These are phyloP conservation scores for Falco concolor DNA, from an alignment of 2,797 vertebrate species.

Conservation along the genomic window DNA sequence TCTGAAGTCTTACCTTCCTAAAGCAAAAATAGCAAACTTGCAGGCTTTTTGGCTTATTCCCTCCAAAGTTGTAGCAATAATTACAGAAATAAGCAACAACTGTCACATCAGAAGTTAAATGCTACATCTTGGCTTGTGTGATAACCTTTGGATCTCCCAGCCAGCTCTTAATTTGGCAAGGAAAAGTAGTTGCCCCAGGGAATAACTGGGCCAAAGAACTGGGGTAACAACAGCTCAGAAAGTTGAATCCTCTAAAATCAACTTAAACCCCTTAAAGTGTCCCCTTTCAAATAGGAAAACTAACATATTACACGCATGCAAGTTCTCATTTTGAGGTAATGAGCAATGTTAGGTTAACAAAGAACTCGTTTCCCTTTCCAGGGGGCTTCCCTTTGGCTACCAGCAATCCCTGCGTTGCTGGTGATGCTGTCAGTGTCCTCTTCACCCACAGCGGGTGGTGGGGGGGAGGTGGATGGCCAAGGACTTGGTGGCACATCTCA, in stretches of 20 bases:
- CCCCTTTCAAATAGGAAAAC: neutral
- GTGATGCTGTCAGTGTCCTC: no score
- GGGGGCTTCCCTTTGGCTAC: neutral
- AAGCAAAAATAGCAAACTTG: neutral
- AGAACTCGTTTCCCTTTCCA: neutral
- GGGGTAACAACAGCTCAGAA: neutral
- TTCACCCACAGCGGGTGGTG: neutral
- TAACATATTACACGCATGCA: neutral
- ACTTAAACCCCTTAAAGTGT: neutral
- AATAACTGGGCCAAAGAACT: neutral
- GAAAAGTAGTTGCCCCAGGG: neutral
- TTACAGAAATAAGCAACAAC: neutral
- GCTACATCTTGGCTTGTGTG: neutral
- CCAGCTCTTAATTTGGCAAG: neutral
- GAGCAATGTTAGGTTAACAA: neutral
- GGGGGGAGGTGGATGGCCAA: neutral
- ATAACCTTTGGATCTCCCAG: neutral
- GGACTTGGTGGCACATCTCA: neutral
- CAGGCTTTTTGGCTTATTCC: neutral
- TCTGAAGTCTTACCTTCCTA: neutral
- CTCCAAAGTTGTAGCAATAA: neutral
- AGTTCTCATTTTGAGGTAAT: neutral
- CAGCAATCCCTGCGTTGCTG: neutral
- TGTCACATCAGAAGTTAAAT: neutral
- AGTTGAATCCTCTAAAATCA: neutral